Evolutionary conservation across 2,888 invertebrate species (phyloP).

Genomic region (Macrophya annulata): DNA sequence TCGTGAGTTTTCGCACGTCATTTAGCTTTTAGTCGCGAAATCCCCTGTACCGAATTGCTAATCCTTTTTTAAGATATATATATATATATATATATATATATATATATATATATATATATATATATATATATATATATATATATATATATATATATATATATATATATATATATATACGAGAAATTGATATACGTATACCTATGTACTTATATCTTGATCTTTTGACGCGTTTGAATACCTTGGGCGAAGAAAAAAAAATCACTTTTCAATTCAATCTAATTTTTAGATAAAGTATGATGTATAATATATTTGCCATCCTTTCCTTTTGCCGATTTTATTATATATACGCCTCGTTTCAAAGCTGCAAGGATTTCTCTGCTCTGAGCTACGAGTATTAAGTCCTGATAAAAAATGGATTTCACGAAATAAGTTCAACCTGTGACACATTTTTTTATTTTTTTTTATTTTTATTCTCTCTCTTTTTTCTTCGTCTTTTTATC

Average conservation of each 20-base stretch:
- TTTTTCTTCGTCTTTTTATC: neutral
- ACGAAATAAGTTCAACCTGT: conserved; percentile 7
- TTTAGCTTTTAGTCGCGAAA: neutral
- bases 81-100: no score
- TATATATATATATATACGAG: no score
- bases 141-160: no score
- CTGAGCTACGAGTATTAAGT: conserved; percentile 13
- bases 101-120: no score
- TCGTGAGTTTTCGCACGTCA: neutral
- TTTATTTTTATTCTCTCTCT: no score
- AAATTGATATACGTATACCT: neutral
- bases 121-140: no score
- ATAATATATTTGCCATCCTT: neutral
- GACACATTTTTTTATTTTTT: neutral
- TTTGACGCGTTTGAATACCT: neutral
- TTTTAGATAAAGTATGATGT: neutral
- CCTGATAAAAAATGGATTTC: conserved; percentile 8
- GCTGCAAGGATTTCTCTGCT: neutral
- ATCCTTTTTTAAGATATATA: neutral
- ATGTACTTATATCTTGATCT: neutral
- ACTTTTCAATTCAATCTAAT: neutral
- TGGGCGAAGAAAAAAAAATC: neutral
- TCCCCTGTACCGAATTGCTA: neutral
- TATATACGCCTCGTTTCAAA: conserved; percentile 12
- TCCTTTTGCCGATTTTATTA: neutral